Conservation (phyloP, 2,113 vertebrate genomes). For the human region GRCh38 chr15:36407001-36407500, state of each 20-base stretch:
- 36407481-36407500: conserved; percentile 86
- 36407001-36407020: conserved; percentile 74
- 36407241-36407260: conserved; percentile 88
- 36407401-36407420: conserved; percentile 80
- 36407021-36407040: conserved; percentile 80
- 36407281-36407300: conserved; percentile 85
- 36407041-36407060: conserved; percentile 80
- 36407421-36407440: conserved; percentile 83
- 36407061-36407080: conserved; percentile 75
- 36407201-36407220: conserved; percentile 95
- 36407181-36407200: conserved; percentile 93
- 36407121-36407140: conserved; percentile 83
- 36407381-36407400: conserved; percentile 74
- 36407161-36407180: conserved; percentile 88
- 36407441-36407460: conserved; percentile 89
- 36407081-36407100: conserved; percentile 80
- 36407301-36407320: conserved; percentile 92
- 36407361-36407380: conserved; percentile 92
- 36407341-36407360: conserved; percentile 80
- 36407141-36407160: conserved; percentile 85
- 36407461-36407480: conserved; percentile 90
- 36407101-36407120: conserved; percentile 78
- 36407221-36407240: conserved; percentile 89
- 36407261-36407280: conserved; percentile 90
- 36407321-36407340: conserved; percentile 91